phyloP scores from a whole-genome alignment of 2,888 invertebrate species.

The Oscheius sp. region DNA sequence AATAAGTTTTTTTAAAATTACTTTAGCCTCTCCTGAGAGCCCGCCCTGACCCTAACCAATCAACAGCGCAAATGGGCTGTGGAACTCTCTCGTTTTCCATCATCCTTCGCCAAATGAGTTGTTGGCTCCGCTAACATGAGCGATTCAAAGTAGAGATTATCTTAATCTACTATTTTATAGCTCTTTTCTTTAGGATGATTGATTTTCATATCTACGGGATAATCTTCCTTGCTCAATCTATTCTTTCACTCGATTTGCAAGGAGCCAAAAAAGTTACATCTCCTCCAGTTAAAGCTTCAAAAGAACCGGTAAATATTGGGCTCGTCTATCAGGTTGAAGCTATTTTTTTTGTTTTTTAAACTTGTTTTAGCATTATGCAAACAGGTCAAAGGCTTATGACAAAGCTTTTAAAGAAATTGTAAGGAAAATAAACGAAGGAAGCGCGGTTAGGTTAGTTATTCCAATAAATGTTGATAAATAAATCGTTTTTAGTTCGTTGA shows the following conservation, averaged over 20 bases:
- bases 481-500: slow-evolving; percentile 45
- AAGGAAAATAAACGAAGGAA: slow-evolving; percentile 56
- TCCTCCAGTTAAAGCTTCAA: neutral
- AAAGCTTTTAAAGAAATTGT: slow-evolving; percentile 63
- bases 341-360: neutral
- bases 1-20: neutral
- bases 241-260: neutral
- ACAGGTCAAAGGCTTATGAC: slow-evolving; percentile 62
- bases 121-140: slow-evolving; percentile 3
- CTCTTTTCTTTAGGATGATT: too few species aligned
- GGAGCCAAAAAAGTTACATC: slow-evolving; percentile 1
- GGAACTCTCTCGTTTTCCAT: slow-evolving; percentile 23
- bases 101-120: slow-evolving; percentile 24
- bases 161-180: neutral
- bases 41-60: slow-evolving; percentile 20
- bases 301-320: slow-evolving; percentile 14
- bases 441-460: slow-evolving; percentile 52
- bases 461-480: neutral
- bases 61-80: slow-evolving; percentile 28
- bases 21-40: neutral
- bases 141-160: neutral
- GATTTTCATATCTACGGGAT: neutral
- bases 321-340: slow-evolving; percentile 17
- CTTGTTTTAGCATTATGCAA: slow-evolving; percentile 41
- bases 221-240: neutral